phyloP scores from a whole-genome alignment of 2,113 vertebrate species.

The human (Homo sapiens) region DNA sequence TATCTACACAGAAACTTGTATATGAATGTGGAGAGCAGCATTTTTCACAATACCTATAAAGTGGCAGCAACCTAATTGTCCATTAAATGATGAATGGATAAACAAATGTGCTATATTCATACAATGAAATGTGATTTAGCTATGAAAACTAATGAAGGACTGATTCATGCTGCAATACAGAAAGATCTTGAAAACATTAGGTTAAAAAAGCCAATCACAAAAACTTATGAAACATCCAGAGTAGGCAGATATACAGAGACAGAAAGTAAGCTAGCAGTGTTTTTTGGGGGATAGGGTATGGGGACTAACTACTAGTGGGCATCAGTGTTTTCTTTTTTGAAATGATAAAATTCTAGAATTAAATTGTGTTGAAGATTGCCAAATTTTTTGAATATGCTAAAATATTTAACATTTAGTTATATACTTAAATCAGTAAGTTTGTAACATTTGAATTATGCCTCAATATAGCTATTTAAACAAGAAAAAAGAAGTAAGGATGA shows the following conservation, averaged over 20 bases:
- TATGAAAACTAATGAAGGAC: background rate
- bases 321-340: background rate
- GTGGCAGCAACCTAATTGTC: background rate
- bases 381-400: background rate
- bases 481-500: background rate
- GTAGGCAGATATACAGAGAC: background rate
- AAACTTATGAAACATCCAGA: background rate
- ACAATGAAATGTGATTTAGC: background rate
- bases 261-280: background rate
- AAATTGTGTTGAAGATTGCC: background rate
- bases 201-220: background rate
- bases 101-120: background rate
- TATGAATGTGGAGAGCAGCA: background rate
- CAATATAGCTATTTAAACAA: background rate
- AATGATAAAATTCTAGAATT: background rate
- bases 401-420: background rate
- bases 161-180: background rate
- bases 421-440: background rate
- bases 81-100: background rate
- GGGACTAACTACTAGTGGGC: background rate
- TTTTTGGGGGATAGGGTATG: rapidly evolving
- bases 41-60: background rate
- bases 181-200: background rate
- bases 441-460: background rate
- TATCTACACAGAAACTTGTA: background rate